These are phyloP conservation scores for Girardia tigrina DNA, from an alignment of 2,888 invertebrate species.

Conservation along the genomic window DNA sequence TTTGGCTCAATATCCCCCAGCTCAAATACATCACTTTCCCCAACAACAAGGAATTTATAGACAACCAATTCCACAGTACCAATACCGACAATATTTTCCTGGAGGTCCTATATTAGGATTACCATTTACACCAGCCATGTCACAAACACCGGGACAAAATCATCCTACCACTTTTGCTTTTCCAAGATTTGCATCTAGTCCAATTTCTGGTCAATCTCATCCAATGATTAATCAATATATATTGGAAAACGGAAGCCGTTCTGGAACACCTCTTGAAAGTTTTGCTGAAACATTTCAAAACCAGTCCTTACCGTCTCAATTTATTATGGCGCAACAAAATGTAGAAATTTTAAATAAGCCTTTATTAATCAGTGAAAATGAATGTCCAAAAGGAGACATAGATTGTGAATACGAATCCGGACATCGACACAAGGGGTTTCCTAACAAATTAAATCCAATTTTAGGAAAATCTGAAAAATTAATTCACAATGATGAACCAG, in stretches of 20 bases:
- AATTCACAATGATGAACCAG: not conserved
- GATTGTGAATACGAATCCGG: not conserved
- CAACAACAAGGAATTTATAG: not conserved
- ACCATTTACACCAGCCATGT: not conserved
- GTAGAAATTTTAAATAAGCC: constrained; percentile 7
- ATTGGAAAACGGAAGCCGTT: not conserved
- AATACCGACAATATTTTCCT: constrained; percentile 17
- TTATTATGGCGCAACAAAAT: not conserved
- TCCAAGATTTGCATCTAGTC: constrained; percentile 1
- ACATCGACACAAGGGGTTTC: not conserved
- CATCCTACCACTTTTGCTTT: not conserved
- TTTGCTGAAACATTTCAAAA: constrained; percentile 6
- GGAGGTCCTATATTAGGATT: not conserved
- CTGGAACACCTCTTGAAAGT: not conserved
- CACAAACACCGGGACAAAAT: not conserved
- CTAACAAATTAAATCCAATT: not conserved
- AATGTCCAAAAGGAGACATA: not conserved
- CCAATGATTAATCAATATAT: constrained; percentile 3
- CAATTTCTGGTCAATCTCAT: not conserved
- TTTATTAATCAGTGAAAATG: not conserved
- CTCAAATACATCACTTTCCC: constrained; percentile 2
- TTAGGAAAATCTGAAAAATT: constrained; percentile 3
- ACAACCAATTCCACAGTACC: constrained; percentile 6
- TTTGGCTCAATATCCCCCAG: not conserved
- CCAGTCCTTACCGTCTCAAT: not conserved